phyloP scores from a whole-genome alignment of 2,888 invertebrate genomes.

The Tortrix viridana region DNA sequence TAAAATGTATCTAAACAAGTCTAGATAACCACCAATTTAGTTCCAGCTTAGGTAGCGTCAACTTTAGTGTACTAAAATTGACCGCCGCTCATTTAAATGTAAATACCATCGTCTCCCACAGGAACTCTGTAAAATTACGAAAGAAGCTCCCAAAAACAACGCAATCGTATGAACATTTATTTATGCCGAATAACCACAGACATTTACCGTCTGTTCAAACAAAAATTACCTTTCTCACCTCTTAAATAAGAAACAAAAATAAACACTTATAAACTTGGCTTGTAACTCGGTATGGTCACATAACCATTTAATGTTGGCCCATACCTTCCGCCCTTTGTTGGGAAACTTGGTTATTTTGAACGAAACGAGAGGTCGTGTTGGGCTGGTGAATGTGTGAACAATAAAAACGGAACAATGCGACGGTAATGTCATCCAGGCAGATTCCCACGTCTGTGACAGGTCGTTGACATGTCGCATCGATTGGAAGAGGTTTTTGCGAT shows the following conservation, averaged over 20 bases:
- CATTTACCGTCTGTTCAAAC: conserved; percentile 6
- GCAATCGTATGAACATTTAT: conserved; percentile 38
- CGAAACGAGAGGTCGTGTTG: conserved; percentile 39
- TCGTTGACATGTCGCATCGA: conserved; percentile 72
- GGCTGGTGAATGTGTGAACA: conserved; percentile 43
- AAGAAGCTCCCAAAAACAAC: conserved; percentile 37
- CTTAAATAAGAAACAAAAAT: conserved; percentile 31
- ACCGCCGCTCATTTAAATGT: conserved; percentile 50
- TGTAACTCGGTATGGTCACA: conserved; percentile 24
- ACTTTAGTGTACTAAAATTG: conserved; percentile 31
- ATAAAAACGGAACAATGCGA: conserved; percentile 60
- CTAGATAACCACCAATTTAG: background rate
- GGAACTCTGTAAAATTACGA: conserved; percentile 52
- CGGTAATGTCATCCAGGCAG: conserved; percentile 60
- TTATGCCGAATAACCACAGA: conserved; percentile 27
- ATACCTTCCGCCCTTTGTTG: conserved; percentile 11
- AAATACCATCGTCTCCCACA: conserved; percentile 52
- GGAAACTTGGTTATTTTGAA: conserved; percentile 1
- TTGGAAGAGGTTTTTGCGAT: conserved; percentile 65
- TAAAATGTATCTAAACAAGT: background rate
- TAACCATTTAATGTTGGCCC: conserved; percentile 30
- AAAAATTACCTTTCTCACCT: conserved; percentile 23
- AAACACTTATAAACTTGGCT: conserved; percentile 23
- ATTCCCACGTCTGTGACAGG: conserved; percentile 75
- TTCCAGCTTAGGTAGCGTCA: background rate